phyloP scores from a whole-genome alignment of 2,797 vertebrate species.

The Helostoma temminkii region DNA sequence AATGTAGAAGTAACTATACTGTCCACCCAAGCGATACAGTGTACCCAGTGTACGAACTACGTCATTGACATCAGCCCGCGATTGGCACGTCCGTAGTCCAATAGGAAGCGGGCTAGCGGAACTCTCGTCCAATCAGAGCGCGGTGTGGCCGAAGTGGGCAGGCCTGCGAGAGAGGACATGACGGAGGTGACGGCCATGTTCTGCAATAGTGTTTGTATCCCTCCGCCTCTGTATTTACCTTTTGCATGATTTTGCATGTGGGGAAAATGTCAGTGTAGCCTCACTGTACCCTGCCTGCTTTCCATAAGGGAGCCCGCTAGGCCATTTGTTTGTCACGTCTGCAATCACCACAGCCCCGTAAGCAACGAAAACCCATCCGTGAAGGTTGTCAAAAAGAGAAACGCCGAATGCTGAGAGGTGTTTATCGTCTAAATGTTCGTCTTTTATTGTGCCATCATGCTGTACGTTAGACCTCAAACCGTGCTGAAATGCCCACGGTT shows the following conservation, averaged over 20 bases:
- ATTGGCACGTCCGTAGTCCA: constrained; percentile 63
- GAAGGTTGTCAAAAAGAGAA: constrained; percentile 9
- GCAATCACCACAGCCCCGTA: constrained; percentile 12
- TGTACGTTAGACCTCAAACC: neutral
- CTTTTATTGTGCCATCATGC: constrained; percentile 4
- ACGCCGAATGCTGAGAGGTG: constrained; percentile 7
- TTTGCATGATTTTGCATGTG: constrained; percentile 87
- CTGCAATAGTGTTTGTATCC: constrained; percentile 81
- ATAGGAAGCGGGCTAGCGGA: constrained; percentile 55
- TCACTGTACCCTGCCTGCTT: constrained; percentile 65
- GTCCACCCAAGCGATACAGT: constrained; percentile 81
- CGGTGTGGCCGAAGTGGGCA: constrained; percentile 35
- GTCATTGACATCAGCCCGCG: constrained; percentile 76
- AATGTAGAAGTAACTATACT: constrained; percentile 83
- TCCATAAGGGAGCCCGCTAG: constrained; percentile 68
- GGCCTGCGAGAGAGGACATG: constrained; percentile 78
- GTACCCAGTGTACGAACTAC: constrained; percentile 73
- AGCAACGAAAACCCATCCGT: constrained; percentile 12
- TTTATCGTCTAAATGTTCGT: constrained; percentile 7
- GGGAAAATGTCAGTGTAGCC: constrained; percentile 81
- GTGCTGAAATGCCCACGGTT: constrained; percentile 8
- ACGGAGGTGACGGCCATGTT: constrained; percentile 87
- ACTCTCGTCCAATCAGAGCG: constrained; percentile 60
- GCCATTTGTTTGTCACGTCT: constrained; percentile 58
- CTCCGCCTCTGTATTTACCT: constrained; percentile 86